Evolutionary conservation across 2,888 invertebrate genomes (phyloP).

Genomic region (Tetheella fluctuosa): DNA sequence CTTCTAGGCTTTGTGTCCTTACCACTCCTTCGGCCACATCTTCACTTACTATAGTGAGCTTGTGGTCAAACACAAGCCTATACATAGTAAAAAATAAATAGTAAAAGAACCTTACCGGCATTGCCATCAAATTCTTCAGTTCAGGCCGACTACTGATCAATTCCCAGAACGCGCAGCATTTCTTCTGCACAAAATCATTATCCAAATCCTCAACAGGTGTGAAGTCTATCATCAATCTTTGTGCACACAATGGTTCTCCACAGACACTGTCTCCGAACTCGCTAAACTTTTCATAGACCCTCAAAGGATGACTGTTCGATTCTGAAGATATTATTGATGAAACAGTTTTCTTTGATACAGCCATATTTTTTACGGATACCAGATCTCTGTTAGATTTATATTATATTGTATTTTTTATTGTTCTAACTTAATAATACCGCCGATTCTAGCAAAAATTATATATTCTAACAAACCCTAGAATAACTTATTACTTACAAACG

Average conservation of each 20-base stretch:
- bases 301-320: background rate
- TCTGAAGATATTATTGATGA: background rate
- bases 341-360: background rate
- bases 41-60: no score
- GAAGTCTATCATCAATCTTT: slow-evolving; percentile 48
- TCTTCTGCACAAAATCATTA: slow-evolving; percentile 36
- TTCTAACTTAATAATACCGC: background rate
- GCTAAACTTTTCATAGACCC: background rate
- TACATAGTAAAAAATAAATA: background rate
- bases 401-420: background rate
- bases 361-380: background rate
- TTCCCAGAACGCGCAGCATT: slow-evolving; percentile 51
- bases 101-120: slow-evolving; percentile 35
- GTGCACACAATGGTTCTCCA: slow-evolving; percentile 41
- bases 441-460: background rate
- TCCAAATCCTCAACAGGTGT: slow-evolving; percentile 36
- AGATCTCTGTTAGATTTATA: background rate
- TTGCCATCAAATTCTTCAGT: slow-evolving; percentile 37
- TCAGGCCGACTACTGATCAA: slow-evolving; percentile 37
- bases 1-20: no score
- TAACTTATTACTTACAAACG: background rate
- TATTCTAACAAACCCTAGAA: background rate
- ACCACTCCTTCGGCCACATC: no score
- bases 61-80: no score
- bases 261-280: slow-evolving; percentile 35